A percentile compares a stretch with the other conserved stretches of the same genome.
phyloP scores from a whole-genome alignment of 2,888 invertebrate genomes.

The Machimus atricapillus region DNA sequence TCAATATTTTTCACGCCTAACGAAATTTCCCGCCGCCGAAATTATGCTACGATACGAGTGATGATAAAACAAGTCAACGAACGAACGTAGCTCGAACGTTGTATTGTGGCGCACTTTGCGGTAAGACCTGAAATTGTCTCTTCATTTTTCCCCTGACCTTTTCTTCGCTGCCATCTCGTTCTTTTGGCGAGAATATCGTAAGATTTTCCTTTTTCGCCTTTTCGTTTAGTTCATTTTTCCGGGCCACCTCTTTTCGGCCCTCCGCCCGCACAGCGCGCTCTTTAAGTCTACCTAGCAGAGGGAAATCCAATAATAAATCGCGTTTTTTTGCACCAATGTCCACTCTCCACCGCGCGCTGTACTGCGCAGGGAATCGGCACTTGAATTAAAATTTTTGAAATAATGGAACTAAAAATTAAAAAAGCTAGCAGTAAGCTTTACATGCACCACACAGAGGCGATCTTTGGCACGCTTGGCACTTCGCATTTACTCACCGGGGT shows the following conservation, averaged over 20 bases:
- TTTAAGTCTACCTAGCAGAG: background rate
- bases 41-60: background rate
- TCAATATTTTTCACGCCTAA: background rate
- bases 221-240: background rate
- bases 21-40: background rate
- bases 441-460: background rate
- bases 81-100: background rate
- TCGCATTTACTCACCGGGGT: conserved; percentile 38
- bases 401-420: background rate
- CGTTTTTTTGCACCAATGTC: background rate
- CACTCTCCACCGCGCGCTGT: background rate
- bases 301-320: background rate
- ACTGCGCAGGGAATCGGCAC: background rate
- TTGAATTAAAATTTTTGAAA: background rate
- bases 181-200: background rate
- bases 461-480: conserved; percentile 12
- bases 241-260: background rate
- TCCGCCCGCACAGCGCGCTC: background rate
- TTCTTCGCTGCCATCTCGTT: background rate
- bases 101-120: conserved; percentile 16
- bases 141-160: background rate
- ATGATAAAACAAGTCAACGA: background rate
- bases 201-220: background rate
- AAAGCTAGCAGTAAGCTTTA: background rate
- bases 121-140: conserved; percentile 2